Evolutionary conservation across 2,888 invertebrate species (phyloP).

Genomic region (Orthosia incerta): DNA sequence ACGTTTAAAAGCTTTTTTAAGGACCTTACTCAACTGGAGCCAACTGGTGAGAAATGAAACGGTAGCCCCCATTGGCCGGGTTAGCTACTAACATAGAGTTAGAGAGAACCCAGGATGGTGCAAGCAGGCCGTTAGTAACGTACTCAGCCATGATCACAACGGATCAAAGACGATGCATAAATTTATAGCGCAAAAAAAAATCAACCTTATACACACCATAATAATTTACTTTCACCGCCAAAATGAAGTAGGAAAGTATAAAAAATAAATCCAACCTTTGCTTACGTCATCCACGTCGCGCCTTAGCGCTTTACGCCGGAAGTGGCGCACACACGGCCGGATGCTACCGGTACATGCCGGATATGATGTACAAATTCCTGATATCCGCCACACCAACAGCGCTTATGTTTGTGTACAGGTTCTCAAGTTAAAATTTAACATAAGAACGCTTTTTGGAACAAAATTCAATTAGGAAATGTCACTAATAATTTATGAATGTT

Average conservation of each 20-base stretch:
- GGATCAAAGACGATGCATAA: neutral
- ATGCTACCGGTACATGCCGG: slow-evolving; percentile 83
- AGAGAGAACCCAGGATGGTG: no score
- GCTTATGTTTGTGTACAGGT: slow-evolving; percentile 68
- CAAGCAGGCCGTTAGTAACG: no score
- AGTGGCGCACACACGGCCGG: slow-evolving; percentile 77
- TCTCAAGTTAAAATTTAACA: slow-evolving; percentile 36
- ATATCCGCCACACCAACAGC: slow-evolving; percentile 78
- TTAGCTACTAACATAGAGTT: no score
- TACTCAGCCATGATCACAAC: no score
- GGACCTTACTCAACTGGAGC: no score
- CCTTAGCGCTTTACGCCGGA: slow-evolving; percentile 66
- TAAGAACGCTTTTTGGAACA: slow-evolving; percentile 24
- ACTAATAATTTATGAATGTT: slow-evolving; percentile 1
- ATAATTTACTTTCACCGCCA: slow-evolving; percentile 21
- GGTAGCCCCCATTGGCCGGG: no score
- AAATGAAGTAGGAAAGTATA: slow-evolving; percentile 24
- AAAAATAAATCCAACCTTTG: slow-evolving; percentile 48
- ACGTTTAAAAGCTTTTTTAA: no score
- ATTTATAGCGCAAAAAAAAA: neutral
- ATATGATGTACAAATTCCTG: slow-evolving; percentile 87
- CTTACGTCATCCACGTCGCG: slow-evolving; percentile 52
- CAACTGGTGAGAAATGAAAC: no score
- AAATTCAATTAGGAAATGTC: slow-evolving; percentile 26
- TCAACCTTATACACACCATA: neutral